A percentile compares a stretch with the other conserved stretches of the same genome.
Evolutionary conservation across 2,797 vertebrate species (phyloP).

Genomic region (Stomatorhinus walkeri): DNA sequence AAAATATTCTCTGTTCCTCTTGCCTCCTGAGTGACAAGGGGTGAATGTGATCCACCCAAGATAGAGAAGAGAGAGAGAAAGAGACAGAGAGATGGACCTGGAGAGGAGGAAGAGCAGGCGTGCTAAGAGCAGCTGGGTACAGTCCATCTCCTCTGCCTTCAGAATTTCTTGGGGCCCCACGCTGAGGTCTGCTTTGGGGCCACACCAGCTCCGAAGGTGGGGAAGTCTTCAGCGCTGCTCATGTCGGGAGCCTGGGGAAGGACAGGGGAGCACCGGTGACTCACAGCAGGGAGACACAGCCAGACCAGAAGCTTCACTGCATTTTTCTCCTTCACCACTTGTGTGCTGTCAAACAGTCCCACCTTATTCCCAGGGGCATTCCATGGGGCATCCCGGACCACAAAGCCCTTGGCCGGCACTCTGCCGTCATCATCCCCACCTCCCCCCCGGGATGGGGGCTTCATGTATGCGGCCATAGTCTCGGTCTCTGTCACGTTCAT

Average conservation of each 20-base stretch:
- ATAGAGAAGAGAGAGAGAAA: neutral
- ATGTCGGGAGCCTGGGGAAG: constrained; percentile 60
- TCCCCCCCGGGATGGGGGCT: constrained; percentile 62
- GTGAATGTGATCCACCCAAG: neutral
- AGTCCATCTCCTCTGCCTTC: constrained; percentile 43
- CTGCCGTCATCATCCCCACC: constrained; percentile 51
- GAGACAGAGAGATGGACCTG: neutral
- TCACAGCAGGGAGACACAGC: neutral
- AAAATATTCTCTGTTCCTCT: neutral
- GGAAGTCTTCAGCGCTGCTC: constrained; percentile 72
- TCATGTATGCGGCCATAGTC: constrained; percentile 74
- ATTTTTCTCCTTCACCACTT: neutral
- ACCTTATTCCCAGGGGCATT: constrained; percentile 65
- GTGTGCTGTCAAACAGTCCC: neutral
- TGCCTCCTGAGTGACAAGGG: constrained; percentile 13
- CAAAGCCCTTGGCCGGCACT: constrained; percentile 60
- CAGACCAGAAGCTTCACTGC: neutral
- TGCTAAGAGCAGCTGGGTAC: constrained; percentile 46
- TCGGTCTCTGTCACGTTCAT: constrained; percentile 72
- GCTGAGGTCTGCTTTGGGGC: constrained; percentile 62
- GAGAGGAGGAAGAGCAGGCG: constrained; percentile 28
- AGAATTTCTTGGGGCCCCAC: constrained; percentile 71
- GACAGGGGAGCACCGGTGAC: neutral
- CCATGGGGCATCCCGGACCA: constrained; percentile 68
- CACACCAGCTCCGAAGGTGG: constrained; percentile 61